Evolutionary conservation across 2,888 invertebrate species (phyloP).

Genomic region (Bombylius major): DNA sequence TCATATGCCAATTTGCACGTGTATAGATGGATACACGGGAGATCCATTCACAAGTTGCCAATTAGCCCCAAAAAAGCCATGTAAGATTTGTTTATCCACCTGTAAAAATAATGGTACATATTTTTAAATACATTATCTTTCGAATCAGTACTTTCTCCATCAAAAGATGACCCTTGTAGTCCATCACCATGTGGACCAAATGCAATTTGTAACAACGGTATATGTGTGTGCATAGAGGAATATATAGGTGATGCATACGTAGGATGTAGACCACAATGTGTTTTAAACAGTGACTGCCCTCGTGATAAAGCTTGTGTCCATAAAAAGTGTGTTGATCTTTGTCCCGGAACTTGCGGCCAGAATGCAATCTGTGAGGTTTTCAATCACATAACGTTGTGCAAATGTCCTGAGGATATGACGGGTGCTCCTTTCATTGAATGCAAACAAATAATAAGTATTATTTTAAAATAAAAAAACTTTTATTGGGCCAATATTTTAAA

Average conservation of each 20-base stretch:
- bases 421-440: slow-evolving; percentile 61
- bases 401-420: slow-evolving; percentile 44
- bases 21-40: slow-evolving; percentile 47
- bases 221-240: slow-evolving; percentile 52
- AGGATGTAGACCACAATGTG: slow-evolving; percentile 58
- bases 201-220: slow-evolving; percentile 51
- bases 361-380: slow-evolving; percentile 58
- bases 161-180: slow-evolving; percentile 45
- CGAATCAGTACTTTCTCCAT: slow-evolving; percentile 4
- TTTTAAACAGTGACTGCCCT: slow-evolving; percentile 53
- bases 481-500: not conserved
- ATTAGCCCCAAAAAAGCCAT: slow-evolving; percentile 31
- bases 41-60: slow-evolving; percentile 49
- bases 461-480: not conserved
- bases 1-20: slow-evolving; percentile 57
- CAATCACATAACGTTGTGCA: slow-evolving; percentile 60
- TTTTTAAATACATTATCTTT: no score
- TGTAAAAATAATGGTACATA: no score
- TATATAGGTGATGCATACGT: slow-evolving; percentile 58
- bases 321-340: slow-evolving; percentile 60
- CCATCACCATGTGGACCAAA: slow-evolving; percentile 63
- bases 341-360: slow-evolving; percentile 57
- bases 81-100: slow-evolving; percentile 20
- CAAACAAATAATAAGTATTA: slow-evolving; percentile 40
- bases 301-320: slow-evolving; percentile 54